Evolutionary conservation across 2,113 vertebrate genomes (phyloP), one percentile per base, ranked within the genome.

Genomic region (Sorex araneus): DNA sequence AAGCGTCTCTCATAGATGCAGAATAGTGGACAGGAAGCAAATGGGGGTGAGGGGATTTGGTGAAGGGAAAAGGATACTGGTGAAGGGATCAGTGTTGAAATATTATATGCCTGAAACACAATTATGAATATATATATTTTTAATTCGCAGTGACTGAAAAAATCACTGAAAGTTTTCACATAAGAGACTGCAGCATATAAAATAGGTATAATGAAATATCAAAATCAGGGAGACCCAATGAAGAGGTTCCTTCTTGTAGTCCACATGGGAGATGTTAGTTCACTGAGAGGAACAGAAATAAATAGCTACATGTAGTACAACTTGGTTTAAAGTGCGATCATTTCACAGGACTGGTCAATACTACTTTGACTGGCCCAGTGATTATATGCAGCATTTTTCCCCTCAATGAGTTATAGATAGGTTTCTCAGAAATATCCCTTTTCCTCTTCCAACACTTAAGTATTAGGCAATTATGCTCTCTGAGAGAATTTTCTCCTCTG

Each of bases 381-480:
- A 40, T 78, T 34, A 83, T 64, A 9, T 82, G 9, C 47, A 83
- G 32, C 3, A 32, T 36, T 25, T 3, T 69, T 40, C 66, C 34
- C 8, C 32, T 28, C 15, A 12, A 36, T 74, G n/a, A 64, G 27
- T 23, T n/a, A 45, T 3, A 87, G 64, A 36, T 4, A 77, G 8
- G 30, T 6, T 28, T 30, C 70, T 91, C 16, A 36, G 60, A 83
- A 36, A 91, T 86, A 43, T 30, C 21, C 34, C 25, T 43, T 54
- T 70, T 69, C 57, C 32, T 64, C 4, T 66, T 76, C 11, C 27
- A 57, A 30, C 69, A 23, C 27, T 50, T 57, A 84, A 71, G 30
- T 80, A 67, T 67, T 50, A 79, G 43, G 77, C 25, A 76, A 93
- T 76, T 84, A 60, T 21, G 13, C 9, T 91, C 16, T 70, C 84